A percentile compares a stretch with the other conserved stretches of the same genome.
phyloP scores from a whole-genome alignment of 1,140 invertebrate genomes.

The Radopholus similis region DNA sequence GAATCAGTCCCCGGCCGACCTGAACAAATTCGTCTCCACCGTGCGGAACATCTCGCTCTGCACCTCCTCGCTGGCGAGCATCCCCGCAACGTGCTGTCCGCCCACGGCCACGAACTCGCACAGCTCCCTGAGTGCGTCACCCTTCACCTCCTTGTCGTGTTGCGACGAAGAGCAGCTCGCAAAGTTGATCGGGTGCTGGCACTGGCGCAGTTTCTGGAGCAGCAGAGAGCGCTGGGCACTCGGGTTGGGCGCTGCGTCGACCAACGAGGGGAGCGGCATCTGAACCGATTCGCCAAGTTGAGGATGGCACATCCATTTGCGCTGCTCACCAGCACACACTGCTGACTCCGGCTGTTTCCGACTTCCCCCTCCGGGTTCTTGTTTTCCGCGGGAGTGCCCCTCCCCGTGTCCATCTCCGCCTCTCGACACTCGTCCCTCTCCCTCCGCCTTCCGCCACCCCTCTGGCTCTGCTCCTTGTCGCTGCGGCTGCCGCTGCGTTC shows the following conservation, averaged over 20 bases:
- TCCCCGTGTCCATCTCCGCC: not conserved
- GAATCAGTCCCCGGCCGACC: not conserved
- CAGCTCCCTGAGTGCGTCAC: not conserved
- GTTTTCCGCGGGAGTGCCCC: not conserved
- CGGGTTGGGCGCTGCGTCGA: not conserved
- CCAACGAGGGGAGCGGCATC: not conserved
- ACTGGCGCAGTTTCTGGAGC: slow-evolving; percentile 7
- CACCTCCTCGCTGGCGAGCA: not conserved
- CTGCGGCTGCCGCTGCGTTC: too few relatives aligned
- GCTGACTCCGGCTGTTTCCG: too few relatives aligned
- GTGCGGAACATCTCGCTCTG: not conserved
- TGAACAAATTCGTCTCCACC: slow-evolving; percentile 8
- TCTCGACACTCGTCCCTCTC: not conserved
- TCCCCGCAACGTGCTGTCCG: not conserved
- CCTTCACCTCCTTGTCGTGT: not conserved
- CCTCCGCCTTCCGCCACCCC: not conserved
- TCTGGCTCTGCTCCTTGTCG: too few relatives aligned
- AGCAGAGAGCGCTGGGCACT: not conserved
- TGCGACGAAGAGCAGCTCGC: slow-evolving; percentile 31
- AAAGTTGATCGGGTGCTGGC: slow-evolving; percentile 5
- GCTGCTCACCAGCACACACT: not conserved
- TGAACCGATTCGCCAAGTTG: not conserved
- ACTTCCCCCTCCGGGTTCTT: not conserved
- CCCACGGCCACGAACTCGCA: not conserved
- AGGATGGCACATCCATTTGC: not conserved